Conservation (phyloP, 2,113 vertebrate species). For the Pachycephala philippinensis region DNA sequence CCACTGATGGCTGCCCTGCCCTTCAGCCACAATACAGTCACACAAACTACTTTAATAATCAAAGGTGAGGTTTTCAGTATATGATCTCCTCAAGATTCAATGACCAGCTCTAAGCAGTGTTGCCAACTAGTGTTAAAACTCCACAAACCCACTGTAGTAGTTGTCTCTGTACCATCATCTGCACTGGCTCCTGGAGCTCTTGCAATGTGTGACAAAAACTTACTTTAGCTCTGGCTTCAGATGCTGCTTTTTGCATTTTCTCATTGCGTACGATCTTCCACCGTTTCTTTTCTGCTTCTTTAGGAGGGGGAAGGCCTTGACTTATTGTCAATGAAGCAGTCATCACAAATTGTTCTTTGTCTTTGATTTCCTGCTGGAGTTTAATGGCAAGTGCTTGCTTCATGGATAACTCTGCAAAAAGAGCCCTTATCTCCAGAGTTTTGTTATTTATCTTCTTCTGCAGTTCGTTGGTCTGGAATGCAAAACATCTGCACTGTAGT, state of each 20-base stretch:
- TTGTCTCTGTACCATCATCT: background rate
- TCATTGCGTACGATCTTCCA: slow-evolving; percentile 72
- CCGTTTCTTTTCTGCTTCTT: slow-evolving; percentile 79
- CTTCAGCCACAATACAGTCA: background rate
- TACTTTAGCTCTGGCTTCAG: slow-evolving; percentile 76
- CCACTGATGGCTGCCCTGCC: background rate
- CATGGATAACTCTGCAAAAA: slow-evolving; percentile 86
- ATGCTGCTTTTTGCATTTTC: slow-evolving; percentile 66
- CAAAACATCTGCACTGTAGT: background rate
- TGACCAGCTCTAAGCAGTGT: background rate
- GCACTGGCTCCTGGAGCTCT: background rate
- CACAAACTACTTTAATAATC: background rate
- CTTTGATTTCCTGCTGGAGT: slow-evolving; percentile 83
- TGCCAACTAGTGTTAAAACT: background rate
- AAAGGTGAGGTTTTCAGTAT: background rate
- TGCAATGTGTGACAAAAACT: background rate
- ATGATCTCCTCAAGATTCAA: background rate
- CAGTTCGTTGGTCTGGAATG: slow-evolving; percentile 76
- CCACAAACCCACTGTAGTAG: background rate
- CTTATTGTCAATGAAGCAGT: slow-evolving; percentile 74
- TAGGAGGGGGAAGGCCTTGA: slow-evolving; percentile 79
- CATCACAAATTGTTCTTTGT: slow-evolving; percentile 81
- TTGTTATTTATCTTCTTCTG: slow-evolving; percentile 74
- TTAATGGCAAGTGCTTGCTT: slow-evolving; percentile 76
- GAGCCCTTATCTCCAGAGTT: slow-evolving; percentile 79